Percentiles rank a stretch among this genome's conserved stretches.
These are phyloP conservation scores for Psylliodes chrysocephalus DNA, from an alignment of 2,888 invertebrate genomes.

Conservation along the genomic window DNA sequence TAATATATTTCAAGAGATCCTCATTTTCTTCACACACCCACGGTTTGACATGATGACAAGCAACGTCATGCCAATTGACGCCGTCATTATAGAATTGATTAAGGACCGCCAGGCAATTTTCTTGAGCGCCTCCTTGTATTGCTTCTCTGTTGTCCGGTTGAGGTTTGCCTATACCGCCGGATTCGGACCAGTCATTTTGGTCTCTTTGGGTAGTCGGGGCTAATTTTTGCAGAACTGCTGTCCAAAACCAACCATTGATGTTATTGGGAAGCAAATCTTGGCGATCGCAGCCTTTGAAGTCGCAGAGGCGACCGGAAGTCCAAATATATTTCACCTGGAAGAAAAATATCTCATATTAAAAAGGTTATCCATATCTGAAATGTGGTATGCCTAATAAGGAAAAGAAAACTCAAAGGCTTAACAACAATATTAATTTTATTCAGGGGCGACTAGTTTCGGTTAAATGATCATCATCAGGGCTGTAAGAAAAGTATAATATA, in stretches of 20 bases:
- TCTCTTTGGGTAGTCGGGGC: constrained; percentile 83
- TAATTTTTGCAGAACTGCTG: constrained; percentile 85
- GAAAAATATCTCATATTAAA: no score
- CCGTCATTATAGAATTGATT: constrained; percentile 94
- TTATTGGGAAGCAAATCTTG: constrained; percentile 83
- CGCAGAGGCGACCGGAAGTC: constrained; percentile 90
- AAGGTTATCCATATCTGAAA: no score
- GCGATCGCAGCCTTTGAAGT: constrained; percentile 90
- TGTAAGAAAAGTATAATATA: no score
- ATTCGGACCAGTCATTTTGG: constrained; percentile 90
- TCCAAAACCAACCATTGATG: constrained; percentile 94
- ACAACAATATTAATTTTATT: no score
- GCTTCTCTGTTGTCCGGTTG: constrained; percentile 89
- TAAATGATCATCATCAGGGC: no score
- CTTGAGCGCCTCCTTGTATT: constrained; percentile 80
- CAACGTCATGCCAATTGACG: constrained; percentile 91
- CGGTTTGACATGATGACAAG: constrained; percentile 89
- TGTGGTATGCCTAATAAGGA: no score
- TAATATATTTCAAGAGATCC: constrained; percentile 83
- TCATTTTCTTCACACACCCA: constrained; percentile 91
- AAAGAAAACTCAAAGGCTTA: no score
- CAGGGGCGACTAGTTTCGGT: no score
- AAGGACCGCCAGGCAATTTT: constrained; percentile 85
- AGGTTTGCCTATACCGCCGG: constrained; percentile 85
- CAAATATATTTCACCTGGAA: constrained; percentile 86